Evolutionary conservation across 2,888 invertebrate species (phyloP).

Genomic region (Diarsia brunnea): DNA sequence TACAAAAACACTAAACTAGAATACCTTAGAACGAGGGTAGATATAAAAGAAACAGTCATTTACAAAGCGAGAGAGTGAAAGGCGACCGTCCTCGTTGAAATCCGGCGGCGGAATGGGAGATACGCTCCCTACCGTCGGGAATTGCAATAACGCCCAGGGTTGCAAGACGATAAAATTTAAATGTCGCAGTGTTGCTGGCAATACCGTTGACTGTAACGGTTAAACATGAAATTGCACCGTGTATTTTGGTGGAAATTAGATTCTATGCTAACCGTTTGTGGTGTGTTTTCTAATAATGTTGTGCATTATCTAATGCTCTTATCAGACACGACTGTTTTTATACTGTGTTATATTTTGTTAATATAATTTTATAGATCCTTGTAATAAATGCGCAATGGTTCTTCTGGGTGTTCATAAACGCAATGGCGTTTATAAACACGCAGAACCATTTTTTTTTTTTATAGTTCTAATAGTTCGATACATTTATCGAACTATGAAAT

Average conservation of each 20-base stretch:
- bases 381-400: not conserved
- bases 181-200: conserved; percentile 43
- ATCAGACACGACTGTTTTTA: not conserved
- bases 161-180: conserved; percentile 59
- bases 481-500: not conserved
- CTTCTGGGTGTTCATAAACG: no score
- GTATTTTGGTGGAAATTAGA: conserved; percentile 44
- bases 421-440: no score
- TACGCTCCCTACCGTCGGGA: conserved; percentile 55
- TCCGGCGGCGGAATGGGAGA: conserved; percentile 63
- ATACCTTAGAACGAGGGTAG: conserved; percentile 33
- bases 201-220: conserved; percentile 45
- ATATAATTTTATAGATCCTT: not conserved
- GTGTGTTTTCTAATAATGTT: conserved; percentile 4
- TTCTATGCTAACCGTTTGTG: conserved; percentile 36
- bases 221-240: conserved; percentile 29
- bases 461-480: no score
- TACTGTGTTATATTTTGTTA: not conserved
- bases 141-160: conserved; percentile 64
- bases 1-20: conserved; percentile 40
- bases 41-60: conserved; percentile 57
- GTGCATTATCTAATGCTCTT: not conserved
- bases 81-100: conserved; percentile 65
- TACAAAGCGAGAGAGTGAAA: conserved; percentile 58
- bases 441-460: no score